Conservation (phyloP, 2,113 vertebrate species). For the Anoura caudifer region DNA sequence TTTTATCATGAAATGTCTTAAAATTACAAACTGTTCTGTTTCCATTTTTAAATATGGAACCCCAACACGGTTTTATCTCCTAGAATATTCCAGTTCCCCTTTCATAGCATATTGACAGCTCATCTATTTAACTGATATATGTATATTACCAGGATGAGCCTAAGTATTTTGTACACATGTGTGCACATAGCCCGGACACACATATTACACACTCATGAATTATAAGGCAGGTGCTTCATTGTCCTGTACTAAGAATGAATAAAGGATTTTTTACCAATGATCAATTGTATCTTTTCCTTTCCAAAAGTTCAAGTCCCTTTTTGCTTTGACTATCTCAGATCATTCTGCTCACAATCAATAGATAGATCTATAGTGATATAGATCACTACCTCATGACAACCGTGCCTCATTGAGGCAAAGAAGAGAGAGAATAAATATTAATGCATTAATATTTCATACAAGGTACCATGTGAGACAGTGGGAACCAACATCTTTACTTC, state of each 20-base stretch:
- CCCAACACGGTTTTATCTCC: not conserved
- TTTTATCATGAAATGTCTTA: not conserved
- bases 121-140: not conserved
- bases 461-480: not conserved
- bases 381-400: not conserved
- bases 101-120: not conserved
- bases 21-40: not conserved
- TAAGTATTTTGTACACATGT: not conserved
- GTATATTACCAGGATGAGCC: not conserved
- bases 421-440: not conserved
- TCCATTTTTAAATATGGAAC: not conserved
- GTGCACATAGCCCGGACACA: not conserved
- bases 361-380: not conserved
- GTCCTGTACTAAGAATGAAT: not conserved
- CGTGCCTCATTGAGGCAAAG: not conserved
- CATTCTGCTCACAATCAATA: not conserved
- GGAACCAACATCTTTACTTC: not conserved
- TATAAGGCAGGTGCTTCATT: not conserved
- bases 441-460: not conserved
- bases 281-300: not conserved
- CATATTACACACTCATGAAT: not conserved
- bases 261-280: not conserved
- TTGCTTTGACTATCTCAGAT: not conserved
- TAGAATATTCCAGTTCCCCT: not conserved
- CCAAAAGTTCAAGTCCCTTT: not conserved